Conservation (phyloP, 2,888 invertebrate genomes). For the Andrena praecox region DNA sequence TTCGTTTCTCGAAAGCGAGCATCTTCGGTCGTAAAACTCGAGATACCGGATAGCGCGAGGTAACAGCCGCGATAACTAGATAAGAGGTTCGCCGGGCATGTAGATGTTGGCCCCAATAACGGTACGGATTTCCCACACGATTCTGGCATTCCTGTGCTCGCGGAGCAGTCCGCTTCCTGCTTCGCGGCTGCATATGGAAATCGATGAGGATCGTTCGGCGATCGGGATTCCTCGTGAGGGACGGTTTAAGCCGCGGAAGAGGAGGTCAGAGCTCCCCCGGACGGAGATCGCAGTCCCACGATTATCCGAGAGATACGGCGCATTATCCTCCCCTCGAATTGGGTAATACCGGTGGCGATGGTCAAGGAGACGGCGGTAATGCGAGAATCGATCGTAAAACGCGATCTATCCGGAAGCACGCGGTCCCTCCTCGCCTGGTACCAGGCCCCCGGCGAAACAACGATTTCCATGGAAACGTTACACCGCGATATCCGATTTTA, state of each 20-base stretch:
- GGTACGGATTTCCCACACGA: conserved; percentile 73
- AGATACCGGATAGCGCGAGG: conserved; percentile 27
- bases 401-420: conserved; percentile 33
- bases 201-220: conserved; percentile 47
- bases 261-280: conserved; percentile 19
- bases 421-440: not conserved
- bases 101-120: conserved; percentile 58
- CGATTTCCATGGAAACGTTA: conserved; percentile 37
- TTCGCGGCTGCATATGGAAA: conserved; percentile 51
- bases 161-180: conserved; percentile 46
- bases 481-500: conserved; percentile 32
- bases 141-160: conserved; percentile 67
- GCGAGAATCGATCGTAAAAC: conserved; percentile 24
- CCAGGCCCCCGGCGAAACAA: not conserved
- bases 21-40: conserved; percentile 54
- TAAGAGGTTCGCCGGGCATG: conserved; percentile 50
- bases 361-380: conserved; percentile 16
- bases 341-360: conserved; percentile 22
- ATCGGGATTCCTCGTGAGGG: conserved; percentile 40
- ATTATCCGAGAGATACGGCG: conserved; percentile 12
- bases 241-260: conserved; percentile 19
- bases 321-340: conserved; percentile 6
- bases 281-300: conserved; percentile 8
- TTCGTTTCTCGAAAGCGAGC: conserved; percentile 35
- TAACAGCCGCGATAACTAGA: conserved; percentile 54